phyloP scores from a whole-genome alignment of 2,797 vertebrate species.

The Gastrophryne carolinensis region DNA sequence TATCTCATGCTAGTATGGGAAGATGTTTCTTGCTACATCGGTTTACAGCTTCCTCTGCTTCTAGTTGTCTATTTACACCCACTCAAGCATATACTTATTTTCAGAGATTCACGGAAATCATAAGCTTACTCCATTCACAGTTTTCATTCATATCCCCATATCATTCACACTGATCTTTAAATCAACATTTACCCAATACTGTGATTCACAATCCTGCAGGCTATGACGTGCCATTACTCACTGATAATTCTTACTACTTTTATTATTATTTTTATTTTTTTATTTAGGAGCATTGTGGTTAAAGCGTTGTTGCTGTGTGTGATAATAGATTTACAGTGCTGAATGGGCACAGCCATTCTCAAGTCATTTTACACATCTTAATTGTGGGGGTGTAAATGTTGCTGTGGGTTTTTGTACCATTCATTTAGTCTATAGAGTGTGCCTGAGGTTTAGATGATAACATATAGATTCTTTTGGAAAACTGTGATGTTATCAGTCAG shows the following conservation, averaged over 20 bases:
- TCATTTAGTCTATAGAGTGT: background rate
- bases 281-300: background rate
- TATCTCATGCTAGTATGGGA: no score
- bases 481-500: conserved; percentile 40
- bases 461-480: conserved; percentile 42
- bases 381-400: conserved; percentile 40
- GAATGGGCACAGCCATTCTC: background rate
- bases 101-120: no score
- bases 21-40: no score
- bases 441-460: conserved; percentile 32
- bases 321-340: background rate
- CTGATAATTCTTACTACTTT: background rate
- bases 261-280: background rate
- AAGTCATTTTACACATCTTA: conserved; percentile 34
- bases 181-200: conserved; percentile 19
- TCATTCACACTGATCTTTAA: background rate
- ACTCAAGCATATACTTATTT: no score
- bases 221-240: background rate
- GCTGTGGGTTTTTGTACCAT: conserved; percentile 19
- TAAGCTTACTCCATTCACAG: background rate
- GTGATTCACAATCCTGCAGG: conserved; percentile 5
- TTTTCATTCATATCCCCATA: conserved; percentile 6
- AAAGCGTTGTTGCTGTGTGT: background rate
- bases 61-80: no score
- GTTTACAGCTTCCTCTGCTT: no score